phyloP scores from a whole-genome alignment of 2,888 invertebrate genomes.

The Conops quadrifasciatus region DNA sequence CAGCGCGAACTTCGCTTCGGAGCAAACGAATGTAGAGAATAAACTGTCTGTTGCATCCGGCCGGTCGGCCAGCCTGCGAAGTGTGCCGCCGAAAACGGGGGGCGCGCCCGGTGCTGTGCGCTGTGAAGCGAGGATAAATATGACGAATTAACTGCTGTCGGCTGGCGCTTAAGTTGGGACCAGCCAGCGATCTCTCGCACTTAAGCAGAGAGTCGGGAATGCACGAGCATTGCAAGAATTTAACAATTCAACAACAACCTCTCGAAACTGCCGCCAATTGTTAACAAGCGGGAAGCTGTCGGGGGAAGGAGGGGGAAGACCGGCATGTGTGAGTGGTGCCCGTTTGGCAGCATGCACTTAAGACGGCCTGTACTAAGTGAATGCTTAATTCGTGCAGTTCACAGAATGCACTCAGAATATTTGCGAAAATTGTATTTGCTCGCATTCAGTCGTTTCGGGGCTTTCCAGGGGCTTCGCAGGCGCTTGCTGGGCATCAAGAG shows the following conservation, averaged over 20 bases:
- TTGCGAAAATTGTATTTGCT: constrained; percentile 38
- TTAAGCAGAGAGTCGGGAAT: too few relatives aligned
- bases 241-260: too few relatives aligned
- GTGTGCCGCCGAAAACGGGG: too few relatives aligned
- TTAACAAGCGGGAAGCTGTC: constrained; percentile 28
- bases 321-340: neutral
- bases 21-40: neutral
- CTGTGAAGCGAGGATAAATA: neutral
- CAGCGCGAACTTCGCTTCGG: neutral
- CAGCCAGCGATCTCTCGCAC: neutral
- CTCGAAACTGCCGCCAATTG: neutral
- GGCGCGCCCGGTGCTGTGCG: too few relatives aligned
- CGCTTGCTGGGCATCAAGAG: too few relatives aligned
- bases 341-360: neutral
- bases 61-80: too few relatives aligned
- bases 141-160: neutral
- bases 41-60: too few relatives aligned
- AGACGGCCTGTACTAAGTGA: constrained; percentile 29
- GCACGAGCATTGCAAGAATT: too few relatives aligned
- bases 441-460: too few relatives aligned
- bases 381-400: constrained; percentile 37
- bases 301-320: neutral
- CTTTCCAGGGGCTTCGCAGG: too few relatives aligned
- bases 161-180: neutral
- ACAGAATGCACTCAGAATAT: constrained; percentile 21